Conservation (phyloP, 2,797 vertebrate genomes). For the Diplodus puntazzo region DNA sequence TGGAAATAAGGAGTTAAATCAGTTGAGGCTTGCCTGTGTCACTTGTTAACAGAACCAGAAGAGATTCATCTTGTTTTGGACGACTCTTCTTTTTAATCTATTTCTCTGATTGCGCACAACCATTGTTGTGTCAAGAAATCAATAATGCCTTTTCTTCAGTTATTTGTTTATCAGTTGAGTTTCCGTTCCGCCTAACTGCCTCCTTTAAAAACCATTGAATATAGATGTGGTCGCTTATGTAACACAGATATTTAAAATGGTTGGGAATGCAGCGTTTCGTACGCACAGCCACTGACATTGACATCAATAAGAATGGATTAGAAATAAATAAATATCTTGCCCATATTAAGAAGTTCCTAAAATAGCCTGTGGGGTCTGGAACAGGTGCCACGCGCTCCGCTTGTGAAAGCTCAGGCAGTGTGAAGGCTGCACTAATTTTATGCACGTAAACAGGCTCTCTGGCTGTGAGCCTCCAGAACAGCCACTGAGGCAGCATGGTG, state of each 20-base stretch:
- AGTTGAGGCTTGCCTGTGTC: constrained; percentile 24
- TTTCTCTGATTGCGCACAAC: constrained; percentile 3
- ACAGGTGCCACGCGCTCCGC: constrained; percentile 92
- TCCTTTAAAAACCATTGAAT: constrained; percentile 33
- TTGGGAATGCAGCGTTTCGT: constrained; percentile 47
- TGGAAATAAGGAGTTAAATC: constrained; percentile 17
- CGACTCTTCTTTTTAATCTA: neutral
- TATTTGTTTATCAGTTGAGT: constrained; percentile 38
- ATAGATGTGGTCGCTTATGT: constrained; percentile 25
- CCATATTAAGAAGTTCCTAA: constrained; percentile 91
- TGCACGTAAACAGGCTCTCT: constrained; percentile 78
- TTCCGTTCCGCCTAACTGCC: constrained; percentile 15
- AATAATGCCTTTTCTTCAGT: neutral
- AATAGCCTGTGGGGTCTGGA: constrained; percentile 91
- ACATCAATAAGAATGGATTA: constrained; percentile 72
- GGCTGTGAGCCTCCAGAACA: constrained; percentile 45
- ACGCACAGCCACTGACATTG: constrained; percentile 43
- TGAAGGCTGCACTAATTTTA: constrained; percentile 83
- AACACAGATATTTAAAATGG: constrained; percentile 30
- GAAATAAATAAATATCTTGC: constrained; percentile 87
- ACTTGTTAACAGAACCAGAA: constrained; percentile 2
- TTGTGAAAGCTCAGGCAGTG: constrained; percentile 78
- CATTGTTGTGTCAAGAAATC: constrained; percentile 2
- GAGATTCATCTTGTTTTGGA: neutral
- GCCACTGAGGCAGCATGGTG: constrained; percentile 2